phyloP scores from a whole-genome alignment of 2,888 invertebrate species.

The Nyleta sp. region DNA sequence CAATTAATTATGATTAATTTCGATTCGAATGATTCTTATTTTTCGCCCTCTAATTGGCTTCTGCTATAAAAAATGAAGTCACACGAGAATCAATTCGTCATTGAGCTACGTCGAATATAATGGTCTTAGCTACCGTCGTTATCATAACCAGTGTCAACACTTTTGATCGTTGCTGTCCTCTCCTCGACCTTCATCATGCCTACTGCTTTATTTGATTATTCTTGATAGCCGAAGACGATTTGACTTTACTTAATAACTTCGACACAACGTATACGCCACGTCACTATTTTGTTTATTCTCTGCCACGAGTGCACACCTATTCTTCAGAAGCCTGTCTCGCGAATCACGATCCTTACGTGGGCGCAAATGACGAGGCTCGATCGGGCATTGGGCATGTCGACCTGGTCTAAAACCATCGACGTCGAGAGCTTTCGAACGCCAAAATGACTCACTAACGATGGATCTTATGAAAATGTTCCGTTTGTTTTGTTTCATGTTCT shows the following conservation, averaged over 20 bases:
- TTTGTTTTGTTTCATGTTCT: conserved; percentile 13
- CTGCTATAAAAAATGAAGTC: conserved; percentile 16
- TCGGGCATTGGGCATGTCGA: conserved; percentile 57
- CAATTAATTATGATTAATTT: conserved; percentile 47
- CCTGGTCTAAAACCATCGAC: conserved; percentile 68
- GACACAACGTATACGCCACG: conserved; percentile 72
- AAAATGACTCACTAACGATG: conserved; percentile 46
- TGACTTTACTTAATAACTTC: conserved; percentile 62
- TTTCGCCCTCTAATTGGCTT: conserved; percentile 19
- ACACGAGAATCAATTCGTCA: conserved; percentile 41
- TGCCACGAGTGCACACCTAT: conserved; percentile 72
- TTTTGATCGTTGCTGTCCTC: conserved; percentile 53
- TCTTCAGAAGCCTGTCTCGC: conserved; percentile 67
- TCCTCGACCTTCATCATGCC: conserved; percentile 63
- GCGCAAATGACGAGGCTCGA: conserved; percentile 73
- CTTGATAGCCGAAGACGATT: conserved; percentile 55
- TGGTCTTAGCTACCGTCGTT: conserved; percentile 72
- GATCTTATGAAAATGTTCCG: conserved; percentile 6
- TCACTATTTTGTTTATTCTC: conserved; percentile 79
- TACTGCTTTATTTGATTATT: conserved; percentile 57
- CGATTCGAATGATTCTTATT: conserved; percentile 22
- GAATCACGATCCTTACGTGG: conserved; percentile 71
- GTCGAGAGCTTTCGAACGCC: conserved; percentile 66
- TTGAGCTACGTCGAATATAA: conserved; percentile 71
- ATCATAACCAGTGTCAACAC: conserved; percentile 72